phyloP scores from a whole-genome alignment of 1,140 invertebrate species.

The Sycophaga agraensis region DNA sequence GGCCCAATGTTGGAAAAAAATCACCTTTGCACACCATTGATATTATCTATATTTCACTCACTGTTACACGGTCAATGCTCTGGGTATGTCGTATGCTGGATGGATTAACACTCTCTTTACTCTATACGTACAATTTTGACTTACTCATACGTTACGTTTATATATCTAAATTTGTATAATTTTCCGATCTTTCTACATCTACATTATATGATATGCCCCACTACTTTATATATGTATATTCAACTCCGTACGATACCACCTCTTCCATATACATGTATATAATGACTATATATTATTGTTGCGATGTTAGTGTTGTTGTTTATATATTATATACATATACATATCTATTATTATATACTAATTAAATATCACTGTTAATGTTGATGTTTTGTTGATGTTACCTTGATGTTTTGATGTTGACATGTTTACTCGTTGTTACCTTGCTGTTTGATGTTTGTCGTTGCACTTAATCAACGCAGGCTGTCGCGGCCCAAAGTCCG shows the following conservation, averaged over 20 bases:
- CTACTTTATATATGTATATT: conserved; percentile 8
- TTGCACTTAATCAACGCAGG: conserved; percentile 44
- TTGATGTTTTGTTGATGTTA: conserved; percentile 43
- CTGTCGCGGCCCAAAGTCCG: conserved; percentile 15
- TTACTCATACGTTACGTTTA: too few species aligned
- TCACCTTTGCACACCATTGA: conserved; percentile 47
- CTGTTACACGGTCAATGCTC: conserved; percentile 56
- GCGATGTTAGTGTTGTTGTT: conserved; percentile 49
- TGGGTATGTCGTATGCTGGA: conserved; percentile 60
- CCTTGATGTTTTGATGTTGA: conserved; percentile 50
- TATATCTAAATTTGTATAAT: conserved; percentile 6
- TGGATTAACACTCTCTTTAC: conserved; percentile 45
- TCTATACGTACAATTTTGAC: too few species aligned
- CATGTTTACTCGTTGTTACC: conserved; percentile 57
- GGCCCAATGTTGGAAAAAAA: conserved; percentile 1
- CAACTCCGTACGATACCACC: conserved; percentile 39
- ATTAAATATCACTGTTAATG: conserved; percentile 41
- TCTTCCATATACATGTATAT: conserved; percentile 37
- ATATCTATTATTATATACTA: conserved; percentile 28
- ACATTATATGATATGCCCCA: conserved; percentile 6
- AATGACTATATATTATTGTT: conserved; percentile 39
- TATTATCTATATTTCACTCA: conserved; percentile 51
- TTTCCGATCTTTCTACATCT: conserved; percentile 27
- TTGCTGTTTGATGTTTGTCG: conserved; percentile 59
- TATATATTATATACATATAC: conserved; percentile 31